These are phyloP conservation scores for Ceryle rudis DNA, from an alignment of 2,797 vertebrate genomes.

Conservation along the genomic window DNA sequence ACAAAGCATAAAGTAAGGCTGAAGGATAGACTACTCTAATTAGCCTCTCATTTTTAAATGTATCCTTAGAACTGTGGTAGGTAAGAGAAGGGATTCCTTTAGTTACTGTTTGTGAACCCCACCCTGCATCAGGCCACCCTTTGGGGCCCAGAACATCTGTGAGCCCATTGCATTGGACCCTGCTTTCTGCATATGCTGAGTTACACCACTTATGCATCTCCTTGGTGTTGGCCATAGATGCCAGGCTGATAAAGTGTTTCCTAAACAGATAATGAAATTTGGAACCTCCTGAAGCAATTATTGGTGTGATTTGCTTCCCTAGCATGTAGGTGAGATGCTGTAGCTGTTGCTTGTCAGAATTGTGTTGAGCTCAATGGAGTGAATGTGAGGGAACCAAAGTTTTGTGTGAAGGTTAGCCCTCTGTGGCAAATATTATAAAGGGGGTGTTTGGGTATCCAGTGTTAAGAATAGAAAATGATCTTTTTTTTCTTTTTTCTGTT, in stretches of 20 bases:
- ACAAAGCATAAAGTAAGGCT: background rate
- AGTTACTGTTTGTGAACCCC: background rate
- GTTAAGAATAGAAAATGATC: background rate
- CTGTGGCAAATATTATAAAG: background rate
- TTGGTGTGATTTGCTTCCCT: background rate
- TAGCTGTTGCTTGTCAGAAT: background rate
- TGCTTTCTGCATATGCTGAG: background rate
- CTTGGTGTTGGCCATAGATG: background rate
- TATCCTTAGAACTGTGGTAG: background rate
- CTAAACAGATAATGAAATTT: background rate
- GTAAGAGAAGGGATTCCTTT: background rate
- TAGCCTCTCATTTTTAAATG: background rate
- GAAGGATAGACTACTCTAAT: background rate
- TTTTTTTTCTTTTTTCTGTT: background rate
- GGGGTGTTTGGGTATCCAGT: background rate
- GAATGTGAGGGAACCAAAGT: background rate
- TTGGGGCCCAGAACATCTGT: background rate
- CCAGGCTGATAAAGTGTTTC: background rate
- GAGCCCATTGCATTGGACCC: background rate
- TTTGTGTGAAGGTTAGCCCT: background rate
- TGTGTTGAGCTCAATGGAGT: background rate
- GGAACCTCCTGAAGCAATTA: background rate
- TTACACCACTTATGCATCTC: background rate
- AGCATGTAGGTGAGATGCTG: background rate
- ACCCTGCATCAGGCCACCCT: background rate